Base-by-base conservation (phyloP, 2,113 vertebrate genomes). In the Labeo catla region DNA sequence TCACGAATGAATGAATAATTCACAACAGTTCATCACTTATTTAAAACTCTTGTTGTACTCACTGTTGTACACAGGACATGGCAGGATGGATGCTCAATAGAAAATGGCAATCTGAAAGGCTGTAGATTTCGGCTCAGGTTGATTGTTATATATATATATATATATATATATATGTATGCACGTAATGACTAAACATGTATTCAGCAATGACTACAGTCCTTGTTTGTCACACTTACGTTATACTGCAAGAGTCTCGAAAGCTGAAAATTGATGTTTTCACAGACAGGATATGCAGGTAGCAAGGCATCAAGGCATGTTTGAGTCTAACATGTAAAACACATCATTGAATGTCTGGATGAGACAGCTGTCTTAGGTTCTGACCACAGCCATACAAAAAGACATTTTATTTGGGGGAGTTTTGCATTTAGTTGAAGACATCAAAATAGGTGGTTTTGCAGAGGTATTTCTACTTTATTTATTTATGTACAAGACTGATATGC, bases 11-110 rank as follows among this genome's bases (percentile, higher is more conserved):
- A 50, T 79, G 1, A 49, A 84, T 84, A 50, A 83, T 83, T 54
- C 36, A 87, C 45, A 57, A 77, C n/a, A 19, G 6, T 28, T 84
- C 50, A 84, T 84, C 74, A 84, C 52, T 87, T 87, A 70, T 87
- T 87, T 57, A 84, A 83, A 66, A 77, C 63, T 21, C 45, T 1
- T 45, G 15, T 74, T 86, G 12, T 50, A n/a, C 39, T 74, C 19
- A 61, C 6, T 85, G 45, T 68, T 78, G 28, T 63, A 52, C n/a
- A 50, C 8, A 65, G 7, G 10, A 65, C 34, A 13, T 59, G 47
- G 45, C 59, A 66, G 57, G 16, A 84, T 76, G 21, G 8, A 16
- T 52, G 65, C 15, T 50, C 65, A 4, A 16, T 43, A 10, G 43
- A 73, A 23, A 8, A 28, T 9, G 21, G 13, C 28, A 50, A 7